Evolutionary conservation across 2,797 vertebrate species (phyloP), one percentile per base, ranked within the genome.

Genomic region (Cossypha heuglini): DNA sequence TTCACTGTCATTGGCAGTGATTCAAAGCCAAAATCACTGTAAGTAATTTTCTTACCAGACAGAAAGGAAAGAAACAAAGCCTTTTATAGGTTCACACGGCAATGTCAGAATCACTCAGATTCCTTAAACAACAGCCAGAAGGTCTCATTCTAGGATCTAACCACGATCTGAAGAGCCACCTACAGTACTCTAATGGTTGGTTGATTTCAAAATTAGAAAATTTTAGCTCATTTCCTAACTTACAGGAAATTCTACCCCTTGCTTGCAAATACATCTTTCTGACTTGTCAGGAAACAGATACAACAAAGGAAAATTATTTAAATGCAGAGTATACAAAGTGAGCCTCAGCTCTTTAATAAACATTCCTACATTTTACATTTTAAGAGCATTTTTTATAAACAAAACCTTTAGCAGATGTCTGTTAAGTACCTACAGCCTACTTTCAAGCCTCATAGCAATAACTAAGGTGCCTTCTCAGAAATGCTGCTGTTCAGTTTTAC

Each of bases 401-500:
- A 82, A 74, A 94, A 54, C 7, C 29, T 64, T n/a, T n/a, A 59
- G 22, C 13, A 77, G 37, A 31, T 55, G 12, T 42, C 61, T 85
- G 59, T 74, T 64, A 69, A 63, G 25, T n/a, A 75, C 29, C 29
- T 54, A 57, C 0, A 71, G 40, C 21, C 69, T 7, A 17, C 8
- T 82, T 81, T 49, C 17, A 79, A 48, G 45, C 8, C 31, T 40
- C 45, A 8, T 1, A 93, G 28, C 79, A 89, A 35, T 26, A 78
- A 82, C 48, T 43, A 90, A 69, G 73, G 64, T 40, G 92, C 81
- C 48, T 74, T 77, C 80, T 90, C 59, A 93, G 86, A 90, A 94
- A 93, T 59, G 86, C 86, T 96, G 67, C 37, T 91, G 49, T 74
- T 96, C 80, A 85, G 59, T 90, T 95, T 98, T 98, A 99, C 99